Base-by-base conservation (phyloP, 2,797 vertebrate genomes). In the Chromis chromis region DNA sequence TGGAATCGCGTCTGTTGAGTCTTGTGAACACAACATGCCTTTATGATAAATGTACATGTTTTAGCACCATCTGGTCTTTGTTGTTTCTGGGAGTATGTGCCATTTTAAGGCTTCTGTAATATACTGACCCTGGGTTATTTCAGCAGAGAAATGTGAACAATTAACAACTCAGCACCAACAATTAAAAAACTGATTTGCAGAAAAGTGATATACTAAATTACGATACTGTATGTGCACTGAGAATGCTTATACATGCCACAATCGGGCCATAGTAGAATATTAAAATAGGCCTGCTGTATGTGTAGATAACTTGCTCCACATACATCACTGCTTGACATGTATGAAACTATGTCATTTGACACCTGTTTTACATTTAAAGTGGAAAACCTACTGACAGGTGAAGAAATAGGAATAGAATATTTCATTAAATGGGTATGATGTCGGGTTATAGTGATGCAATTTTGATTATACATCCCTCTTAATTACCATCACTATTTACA, bases 281-380 rank as follows among this genome's bases (percentile, higher is more conserved):
- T 70, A 19, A 48, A 79, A 79, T 79, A 62, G 40, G 56, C 75
- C 40, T 9, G 44, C 19, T 31, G 19, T 44, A 48, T 44, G n/a
- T 25, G 39, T 25, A 62, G 28, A 70, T 48, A 63, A 50, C 19
- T 14, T n/a, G 50, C 36, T 55, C 56, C 19, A 48, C 70, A 71
- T 74, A 56, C 33, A 83, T 71, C 44, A 49, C 9, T 9, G 40
- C 16, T 48, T 64, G 73, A 70, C 55, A 61, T 11, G n/a, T 36
- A 36, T 33, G 52, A 64, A 27, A 64, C 48, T 4, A 65, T 27
- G 58, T 39, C 21, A 62, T 70, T 50, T 75, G 24, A 74, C 31
- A 64, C 24, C 62, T 84, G 49, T 64, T 87, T 87, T 83, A 79
- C 59, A 88, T 86, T 82, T 75, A 66, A 72, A 79, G 69, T 59